Evolutionary conservation across 2,797 vertebrate species (phyloP).

Genomic region (Toxotes lorentzi): DNA sequence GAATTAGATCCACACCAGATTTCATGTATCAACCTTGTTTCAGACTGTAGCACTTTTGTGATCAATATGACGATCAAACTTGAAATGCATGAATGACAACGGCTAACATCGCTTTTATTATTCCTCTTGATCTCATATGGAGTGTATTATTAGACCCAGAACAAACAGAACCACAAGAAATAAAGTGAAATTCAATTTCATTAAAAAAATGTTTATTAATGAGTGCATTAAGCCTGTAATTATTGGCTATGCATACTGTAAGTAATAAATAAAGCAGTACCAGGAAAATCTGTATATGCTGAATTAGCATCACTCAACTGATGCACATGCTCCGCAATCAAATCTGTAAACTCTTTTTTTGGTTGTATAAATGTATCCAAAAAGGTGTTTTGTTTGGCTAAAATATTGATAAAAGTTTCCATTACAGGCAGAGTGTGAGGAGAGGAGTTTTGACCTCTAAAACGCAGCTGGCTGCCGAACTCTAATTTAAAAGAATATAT

Average conservation of each 20-base stretch:
- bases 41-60: conserved; percentile 8
- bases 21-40: conserved; percentile 30
- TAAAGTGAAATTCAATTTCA: conserved; percentile 21
- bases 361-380: conserved; percentile 23
- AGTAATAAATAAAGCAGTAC: conserved; percentile 29
- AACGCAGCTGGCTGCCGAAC: conserved; percentile 31
- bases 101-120: conserved; percentile 23
- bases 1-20: conserved; percentile 36
- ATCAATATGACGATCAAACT: conserved; percentile 15
- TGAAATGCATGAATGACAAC: conserved; percentile 30
- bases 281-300: conserved; percentile 6
- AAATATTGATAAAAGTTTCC: conserved; percentile 39
- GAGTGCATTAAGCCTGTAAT: conserved; percentile 34
- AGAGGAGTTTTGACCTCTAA: conserved; percentile 44
- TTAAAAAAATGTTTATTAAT: conserved; percentile 35
- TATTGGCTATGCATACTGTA: conserved; percentile 36
- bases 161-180: conserved; percentile 53
- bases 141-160: conserved; percentile 36
- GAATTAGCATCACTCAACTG: conserved; percentile 10
- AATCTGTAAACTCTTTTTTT: conserved; percentile 15
- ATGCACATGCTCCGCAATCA: conserved; percentile 10
- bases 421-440: conserved; percentile 1
- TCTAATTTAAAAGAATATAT: conserved; percentile 58
- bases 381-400: conserved; percentile 19
- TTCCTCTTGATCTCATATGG: conserved; percentile 40